Evolutionary conservation across 2,797 vertebrate genomes (phyloP).

Genomic region (Gadopsis bispinosus): DNA sequence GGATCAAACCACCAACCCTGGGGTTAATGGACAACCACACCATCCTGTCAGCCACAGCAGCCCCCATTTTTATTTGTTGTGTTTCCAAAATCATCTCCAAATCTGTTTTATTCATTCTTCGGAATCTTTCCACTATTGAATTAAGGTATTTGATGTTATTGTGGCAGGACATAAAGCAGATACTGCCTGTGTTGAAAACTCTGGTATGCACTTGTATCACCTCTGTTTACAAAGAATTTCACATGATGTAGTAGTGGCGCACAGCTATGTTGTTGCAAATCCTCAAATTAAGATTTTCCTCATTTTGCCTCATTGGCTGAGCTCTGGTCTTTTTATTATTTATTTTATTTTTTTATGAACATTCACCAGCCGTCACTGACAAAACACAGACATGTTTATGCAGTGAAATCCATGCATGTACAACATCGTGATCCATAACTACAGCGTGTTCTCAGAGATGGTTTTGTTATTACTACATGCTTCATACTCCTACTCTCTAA

Average conservation of each 20-base stretch:
- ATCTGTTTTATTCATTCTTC: conserved; percentile 19
- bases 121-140: conserved; percentile 1
- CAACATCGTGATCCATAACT: conserved; percentile 57
- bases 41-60: too few species aligned
- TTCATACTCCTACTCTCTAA: conserved; percentile 23
- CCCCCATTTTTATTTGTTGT: not conserved
- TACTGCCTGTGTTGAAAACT: conserved; percentile 36
- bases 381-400: conserved; percentile 66
- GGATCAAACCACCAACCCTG: too few species aligned
- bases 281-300: conserved; percentile 49
- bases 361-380: conserved; percentile 40
- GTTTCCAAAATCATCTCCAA: not conserved
- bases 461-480: conserved; percentile 42
- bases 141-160: conserved; percentile 24
- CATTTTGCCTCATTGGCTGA: conserved; percentile 29
- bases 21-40: too few species aligned
- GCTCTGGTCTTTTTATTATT: not conserved
- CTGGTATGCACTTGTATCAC: conserved; percentile 54
- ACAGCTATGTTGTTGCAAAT: conserved; percentile 44
- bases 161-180: conserved; percentile 54
- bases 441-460: conserved; percentile 18
- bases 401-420: conserved; percentile 44
- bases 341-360: conserved; percentile 6
- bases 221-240: conserved; percentile 62
- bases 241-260: conserved; percentile 51